phyloP scores from a whole-genome alignment of 2,113 vertebrate species.

The Aspiorhynchus laticeps region DNA sequence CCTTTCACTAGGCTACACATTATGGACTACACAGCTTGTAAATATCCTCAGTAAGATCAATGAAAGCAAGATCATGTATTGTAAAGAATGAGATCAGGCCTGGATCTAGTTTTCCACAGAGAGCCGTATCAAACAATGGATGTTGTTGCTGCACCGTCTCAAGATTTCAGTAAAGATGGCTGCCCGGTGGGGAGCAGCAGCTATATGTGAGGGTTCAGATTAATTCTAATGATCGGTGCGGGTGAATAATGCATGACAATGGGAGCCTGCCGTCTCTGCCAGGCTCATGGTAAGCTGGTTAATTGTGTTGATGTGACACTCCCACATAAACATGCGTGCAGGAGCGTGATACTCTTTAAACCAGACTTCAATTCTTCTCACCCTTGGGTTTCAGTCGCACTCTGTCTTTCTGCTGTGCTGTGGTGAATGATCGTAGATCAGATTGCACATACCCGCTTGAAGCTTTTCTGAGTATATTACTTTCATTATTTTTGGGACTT shows the following conservation, averaged over 20 bases:
- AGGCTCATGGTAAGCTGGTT: conserved; percentile 23
- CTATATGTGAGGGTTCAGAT: conserved; percentile 22
- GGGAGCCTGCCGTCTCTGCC: conserved; percentile 4
- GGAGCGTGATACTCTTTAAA: conserved; percentile 7
- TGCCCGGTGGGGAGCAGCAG: background rate
- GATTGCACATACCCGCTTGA: background rate
- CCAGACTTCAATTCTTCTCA: background rate
- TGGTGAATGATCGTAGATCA: conserved; percentile 12
- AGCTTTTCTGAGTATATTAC: conserved; percentile 11
- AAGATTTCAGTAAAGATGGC: conserved; percentile 38
- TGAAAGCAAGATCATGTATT: conserved; percentile 23
- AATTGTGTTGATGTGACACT: conserved; percentile 35
- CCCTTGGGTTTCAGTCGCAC: conserved; percentile 3
- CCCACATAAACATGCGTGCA: background rate
- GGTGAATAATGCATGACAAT: conserved; percentile 40
- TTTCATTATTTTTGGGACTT: conserved; percentile 32
- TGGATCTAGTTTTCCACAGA: background rate
- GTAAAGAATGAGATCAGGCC: background rate
- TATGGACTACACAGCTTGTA: background rate
- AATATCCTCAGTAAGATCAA: background rate
- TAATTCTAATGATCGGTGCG: conserved; percentile 1
- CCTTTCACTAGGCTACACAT: background rate
- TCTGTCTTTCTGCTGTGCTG: background rate
- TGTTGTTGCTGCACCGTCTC: background rate
- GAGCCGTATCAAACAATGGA: background rate